Base-by-base conservation (phyloP, 2,888 invertebrate genomes). In the Lycia hirtaria region DNA sequence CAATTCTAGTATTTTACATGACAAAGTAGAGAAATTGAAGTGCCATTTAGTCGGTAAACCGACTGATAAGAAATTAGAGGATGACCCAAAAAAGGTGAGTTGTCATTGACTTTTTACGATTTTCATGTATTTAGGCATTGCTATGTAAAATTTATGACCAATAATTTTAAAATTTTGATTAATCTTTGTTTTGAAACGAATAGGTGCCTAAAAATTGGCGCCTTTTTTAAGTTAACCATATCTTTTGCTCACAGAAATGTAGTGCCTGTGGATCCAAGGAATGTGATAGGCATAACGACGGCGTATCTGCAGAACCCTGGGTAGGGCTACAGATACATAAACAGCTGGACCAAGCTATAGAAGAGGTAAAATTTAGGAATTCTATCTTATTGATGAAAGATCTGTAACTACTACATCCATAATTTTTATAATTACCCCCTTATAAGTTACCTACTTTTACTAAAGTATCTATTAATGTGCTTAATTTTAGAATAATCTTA, bases 331-430 rank as follows among this genome's bases (percentile, higher is more conserved):
- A 92, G 61, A 91, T 97, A 72, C 94, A 95, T 55, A 93, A 94
- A 75, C 95, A 95, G 73, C 90, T 97, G 55, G 96, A 97, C 82
- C 88, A 92, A 71, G 95, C 96, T 26, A 89, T 97, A 68, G 95
- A 96, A 89, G 94, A 95, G 83, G 96, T 97, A 84, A 92, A 89
- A 86, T 5, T 2, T 9, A n/a, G n/a, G n/a, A n/a, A n/a, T n/a
- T n/a, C n/a, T n/a, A n/a, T n/a, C n/a, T n/a, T n/a, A n/a, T n/a
- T n/a, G n/a, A n/a, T n/a, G n/a, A n/a, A n/a, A n/a, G n/a, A n/a
- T n/a, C n/a, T n/a, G n/a, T n/a, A n/a, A n/a, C n/a, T n/a, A n/a
- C n/a, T n/a, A n/a, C n/a, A n/a, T n/a, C n/a, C 24, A 24, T 24
- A 3, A 24, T 24, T 24, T 24, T 5, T 7, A 24, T 24, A 24